Conservation (phyloP, 1,140 invertebrate species). For the Drosophila erecta region DNA sequence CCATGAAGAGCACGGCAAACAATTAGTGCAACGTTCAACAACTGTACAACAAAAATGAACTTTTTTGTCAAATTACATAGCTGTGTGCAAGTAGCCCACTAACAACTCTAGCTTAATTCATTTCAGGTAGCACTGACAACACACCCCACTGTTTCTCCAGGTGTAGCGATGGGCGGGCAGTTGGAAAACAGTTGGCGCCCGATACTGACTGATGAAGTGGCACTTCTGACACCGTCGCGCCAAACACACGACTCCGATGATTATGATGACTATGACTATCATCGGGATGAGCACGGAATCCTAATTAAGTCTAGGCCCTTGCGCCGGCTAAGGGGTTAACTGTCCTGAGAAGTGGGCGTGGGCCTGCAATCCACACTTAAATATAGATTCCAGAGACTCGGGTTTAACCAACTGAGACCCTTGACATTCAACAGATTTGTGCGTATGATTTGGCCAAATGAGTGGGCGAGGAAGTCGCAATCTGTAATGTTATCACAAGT, state of each 20-base stretch:
- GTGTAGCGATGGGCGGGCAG: conserved; percentile 13
- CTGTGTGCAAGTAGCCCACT: no score
- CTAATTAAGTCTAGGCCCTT: conserved; percentile 68
- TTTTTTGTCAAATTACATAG: no score
- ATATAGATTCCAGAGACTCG: conserved; percentile 61
- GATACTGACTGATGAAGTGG: conserved; percentile 80
- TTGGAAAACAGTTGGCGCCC: conserved; percentile 57
- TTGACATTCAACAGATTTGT: conserved; percentile 70
- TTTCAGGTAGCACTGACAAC: no score
- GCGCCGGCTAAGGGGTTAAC: conserved; percentile 42
- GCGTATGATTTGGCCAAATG: conserved; percentile 18
- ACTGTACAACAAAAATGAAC: not conserved
- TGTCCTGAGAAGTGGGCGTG: conserved; percentile 3
- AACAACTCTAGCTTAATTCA: no score
- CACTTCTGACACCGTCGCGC: conserved; percentile 59
- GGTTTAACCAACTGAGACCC: conserved; percentile 29
- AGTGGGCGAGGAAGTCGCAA: not conserved
- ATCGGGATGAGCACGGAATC: conserved; percentile 66
- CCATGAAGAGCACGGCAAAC: conserved; percentile 9
- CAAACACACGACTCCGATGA: conserved; percentile 20
- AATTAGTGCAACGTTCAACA: not conserved
- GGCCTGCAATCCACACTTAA: conserved; percentile 60
- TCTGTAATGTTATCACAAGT: no score
- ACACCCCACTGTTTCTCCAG: not conserved
- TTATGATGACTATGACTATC: conserved; percentile 48